phyloP scores from a whole-genome alignment of 2,113 vertebrate species.

The Kryptolebias marmoratus region DNA sequence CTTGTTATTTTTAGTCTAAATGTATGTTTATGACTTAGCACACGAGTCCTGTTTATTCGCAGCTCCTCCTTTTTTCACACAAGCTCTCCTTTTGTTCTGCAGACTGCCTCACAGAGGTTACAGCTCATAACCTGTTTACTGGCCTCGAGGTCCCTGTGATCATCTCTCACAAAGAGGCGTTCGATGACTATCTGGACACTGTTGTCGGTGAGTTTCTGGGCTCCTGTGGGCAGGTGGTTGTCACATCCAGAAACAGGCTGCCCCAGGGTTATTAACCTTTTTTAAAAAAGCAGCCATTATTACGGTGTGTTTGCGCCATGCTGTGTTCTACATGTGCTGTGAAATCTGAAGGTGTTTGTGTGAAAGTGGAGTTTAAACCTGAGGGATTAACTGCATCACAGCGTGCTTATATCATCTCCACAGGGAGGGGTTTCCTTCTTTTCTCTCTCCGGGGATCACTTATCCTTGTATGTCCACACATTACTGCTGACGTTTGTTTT shows the following conservation, averaged over 20 bases:
- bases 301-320: background rate
- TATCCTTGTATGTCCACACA: background rate
- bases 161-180: conserved; percentile 81
- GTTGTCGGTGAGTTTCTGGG: conserved; percentile 85
- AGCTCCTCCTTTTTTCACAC: background rate
- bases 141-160: conserved; percentile 89
- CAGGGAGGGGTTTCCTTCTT: conserved; percentile 16
- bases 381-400: conserved; percentile 36
- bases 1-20: background rate
- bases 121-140: conserved; percentile 87
- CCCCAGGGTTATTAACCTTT: background rate
- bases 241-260: background rate
- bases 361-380: conserved; percentile 28
- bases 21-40: no score
- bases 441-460: conserved; percentile 17
- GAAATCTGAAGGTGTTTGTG: conserved; percentile 41
- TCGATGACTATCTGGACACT: conserved; percentile 86
- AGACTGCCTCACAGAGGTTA: conserved; percentile 90
- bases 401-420: background rate
- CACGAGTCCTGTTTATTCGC: no score
- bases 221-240: background rate
- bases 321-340: background rate
- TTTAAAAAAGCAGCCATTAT: background rate
- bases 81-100: conserved; percentile 40
- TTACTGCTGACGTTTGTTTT: background rate